phyloP scores from a whole-genome alignment of 2,888 invertebrate genomes.

The Onthophagus sagittarius region DNA sequence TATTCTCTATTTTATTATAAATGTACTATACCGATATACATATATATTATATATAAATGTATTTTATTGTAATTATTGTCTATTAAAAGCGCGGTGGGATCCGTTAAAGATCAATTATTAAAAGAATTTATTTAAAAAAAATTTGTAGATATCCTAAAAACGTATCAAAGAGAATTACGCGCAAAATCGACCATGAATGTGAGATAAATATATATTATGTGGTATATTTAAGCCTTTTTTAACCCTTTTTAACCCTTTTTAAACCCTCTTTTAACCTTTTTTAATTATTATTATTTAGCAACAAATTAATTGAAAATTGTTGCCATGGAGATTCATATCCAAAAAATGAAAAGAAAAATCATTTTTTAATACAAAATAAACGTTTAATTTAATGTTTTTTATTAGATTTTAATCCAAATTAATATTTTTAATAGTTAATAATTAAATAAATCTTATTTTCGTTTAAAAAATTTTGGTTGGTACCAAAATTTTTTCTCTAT shows the following conservation, averaged over 20 bases:
- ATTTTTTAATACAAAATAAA: no score
- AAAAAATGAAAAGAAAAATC: no score
- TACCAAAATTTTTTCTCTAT: no score
- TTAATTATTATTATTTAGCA: no score
- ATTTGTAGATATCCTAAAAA: background rate
- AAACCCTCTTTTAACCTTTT: background rate
- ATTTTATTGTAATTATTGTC: constrained; percentile 29
- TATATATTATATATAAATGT: constrained; percentile 18
- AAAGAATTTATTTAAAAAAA: background rate
- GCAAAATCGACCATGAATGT: constrained; percentile 11
- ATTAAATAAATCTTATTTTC: no score
- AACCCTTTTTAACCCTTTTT: background rate
- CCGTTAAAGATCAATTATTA: constrained; percentile 1
- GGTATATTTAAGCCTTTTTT: constrained; percentile 15
- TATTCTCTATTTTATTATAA: constrained; percentile 29
- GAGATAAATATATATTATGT: constrained; percentile 23
- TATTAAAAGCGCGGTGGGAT: constrained; percentile 23
- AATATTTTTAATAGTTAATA: no score
- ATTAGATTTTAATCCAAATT: no score
- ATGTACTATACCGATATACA: constrained; percentile 20
- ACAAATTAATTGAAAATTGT: no score
- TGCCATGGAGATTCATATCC: no score
- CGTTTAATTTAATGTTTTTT: no score
- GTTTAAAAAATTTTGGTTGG: no score
- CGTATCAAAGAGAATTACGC: constrained; percentile 12